Conservation (phyloP, 2,888 invertebrate species). For the Calameuta filiformis region DNA sequence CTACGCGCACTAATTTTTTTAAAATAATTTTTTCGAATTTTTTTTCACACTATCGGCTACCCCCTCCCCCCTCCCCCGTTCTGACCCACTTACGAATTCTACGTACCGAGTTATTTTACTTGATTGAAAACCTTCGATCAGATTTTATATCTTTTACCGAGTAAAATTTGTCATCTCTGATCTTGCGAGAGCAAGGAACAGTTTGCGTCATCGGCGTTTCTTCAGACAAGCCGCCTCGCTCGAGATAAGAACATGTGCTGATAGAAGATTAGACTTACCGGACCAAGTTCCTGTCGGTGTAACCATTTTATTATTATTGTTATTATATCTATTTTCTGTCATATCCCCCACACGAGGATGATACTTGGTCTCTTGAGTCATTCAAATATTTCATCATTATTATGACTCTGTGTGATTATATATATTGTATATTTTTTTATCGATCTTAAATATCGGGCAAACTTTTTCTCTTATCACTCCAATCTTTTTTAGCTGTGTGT, state of each 20-base stretch:
- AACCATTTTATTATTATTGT: background rate
- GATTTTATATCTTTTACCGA: background rate
- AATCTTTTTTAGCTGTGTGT: background rate
- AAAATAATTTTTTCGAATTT: background rate
- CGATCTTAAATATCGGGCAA: background rate
- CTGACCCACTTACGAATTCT: background rate
- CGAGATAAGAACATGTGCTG: background rate
- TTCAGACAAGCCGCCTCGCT: background rate
- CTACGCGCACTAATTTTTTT: background rate
- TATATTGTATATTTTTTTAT: background rate
- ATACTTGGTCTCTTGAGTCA: background rate
- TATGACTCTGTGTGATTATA: background rate
- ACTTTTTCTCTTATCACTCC: background rate
- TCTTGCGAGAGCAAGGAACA: background rate
- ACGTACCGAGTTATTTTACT: background rate
- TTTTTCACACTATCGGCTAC: background rate
- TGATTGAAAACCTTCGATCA: background rate
- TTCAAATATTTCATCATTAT: background rate
- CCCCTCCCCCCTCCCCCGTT: background rate
- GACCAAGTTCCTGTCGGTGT: background rate
- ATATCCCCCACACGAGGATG: background rate
- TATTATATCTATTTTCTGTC: background rate
- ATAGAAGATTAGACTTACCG: background rate
- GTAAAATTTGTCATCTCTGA: background rate
- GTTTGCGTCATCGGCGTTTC: background rate